These are phyloP conservation scores for Stegophylla sp. DNA, from an alignment of 2,888 invertebrate species.

Conservation along the genomic window DNA sequence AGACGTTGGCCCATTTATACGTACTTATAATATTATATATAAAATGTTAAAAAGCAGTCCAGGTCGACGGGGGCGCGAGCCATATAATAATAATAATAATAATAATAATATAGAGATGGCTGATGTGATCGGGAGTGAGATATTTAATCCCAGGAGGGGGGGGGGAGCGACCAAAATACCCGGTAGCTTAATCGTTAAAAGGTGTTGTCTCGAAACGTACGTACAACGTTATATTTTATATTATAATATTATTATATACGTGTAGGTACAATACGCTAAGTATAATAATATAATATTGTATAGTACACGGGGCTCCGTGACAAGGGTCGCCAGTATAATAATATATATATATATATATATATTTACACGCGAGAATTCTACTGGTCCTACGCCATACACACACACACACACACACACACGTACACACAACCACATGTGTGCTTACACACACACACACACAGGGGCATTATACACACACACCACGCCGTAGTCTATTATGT, in stretches of 20 bases:
- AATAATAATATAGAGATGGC: too few species aligned
- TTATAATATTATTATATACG: not conserved
- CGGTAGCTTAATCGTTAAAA: conserved; percentile 59
- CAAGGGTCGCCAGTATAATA: conserved; percentile 19
- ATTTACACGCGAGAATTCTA: too few species aligned
- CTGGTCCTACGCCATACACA: not conserved
- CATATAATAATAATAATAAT: too few species aligned
- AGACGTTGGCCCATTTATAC: conserved; percentile 37
- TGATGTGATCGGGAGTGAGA: not conserved
- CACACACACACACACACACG: not conserved
- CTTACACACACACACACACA: not conserved
- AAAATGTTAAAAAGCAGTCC: conserved; percentile 42
- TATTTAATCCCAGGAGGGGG: conserved; percentile 56
- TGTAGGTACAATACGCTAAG: not conserved
- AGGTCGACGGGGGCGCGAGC: not conserved
- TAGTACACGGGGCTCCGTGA: conserved; percentile 12
- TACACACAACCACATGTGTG: not conserved
- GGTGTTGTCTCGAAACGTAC: conserved; percentile 54
- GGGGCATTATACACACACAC: not conserved
- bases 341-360: too few species aligned
- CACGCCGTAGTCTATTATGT: conserved; percentile 54
- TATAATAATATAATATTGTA: too few species aligned
- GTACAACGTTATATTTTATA: too few species aligned
- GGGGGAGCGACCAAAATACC: conserved; percentile 49
- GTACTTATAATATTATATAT: too few species aligned